Evolutionary conservation across 1,140 invertebrate species (phyloP), one percentile per base, ranked within the genome.

Genomic region (Micrasema longulum): DNA sequence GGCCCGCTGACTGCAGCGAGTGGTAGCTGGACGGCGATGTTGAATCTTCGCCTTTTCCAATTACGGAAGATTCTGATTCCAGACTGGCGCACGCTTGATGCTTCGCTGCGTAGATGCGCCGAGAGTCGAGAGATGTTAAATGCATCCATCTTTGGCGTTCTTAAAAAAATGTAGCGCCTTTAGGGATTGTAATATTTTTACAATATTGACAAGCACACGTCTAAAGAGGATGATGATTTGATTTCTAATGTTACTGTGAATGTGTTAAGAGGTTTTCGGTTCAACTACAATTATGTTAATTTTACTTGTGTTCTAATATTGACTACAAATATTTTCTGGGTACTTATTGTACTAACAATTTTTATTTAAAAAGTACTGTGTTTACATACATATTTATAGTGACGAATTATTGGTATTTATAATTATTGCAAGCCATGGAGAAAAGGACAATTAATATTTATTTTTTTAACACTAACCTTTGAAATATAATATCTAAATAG

Each of bases 121-220:
- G 16, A 11, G 16, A 11, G 26, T 20, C 50, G 12, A 12, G 16
- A 52, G 23, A 20, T 52, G 50, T 52, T n/a, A n/a, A n/a, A n/a
- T n/a, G n/a, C n/a, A n/a, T n/a, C n/a, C n/a, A n/a, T n/a, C 38
- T 38, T 36, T 14, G 7, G 35, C 38, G 35, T 60, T 36, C 55
- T 2, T 36, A 60, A 18, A 60, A 11, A 38, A 41, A 62, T 62
- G 18, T 62, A 62, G 36, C 43, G 36, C 57, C 57, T 62, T 60
- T 62, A 62, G 38, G 18, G 26, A 31, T 31, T 10, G 10, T 36
- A 55, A 55, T 55, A 20, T 26, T 26, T 0, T 48, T 48, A 9
- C 16, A 31, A n/a, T 31, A 31, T 12, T n/a, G n/a, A n/a, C n/a
- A n/a, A 35, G 12, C 9, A 31, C 26, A 31, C 3, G 26, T 31